Evolutionary conservation across 2,113 vertebrate genomes (phyloP).

Genomic region (Rynchops niger): DNA sequence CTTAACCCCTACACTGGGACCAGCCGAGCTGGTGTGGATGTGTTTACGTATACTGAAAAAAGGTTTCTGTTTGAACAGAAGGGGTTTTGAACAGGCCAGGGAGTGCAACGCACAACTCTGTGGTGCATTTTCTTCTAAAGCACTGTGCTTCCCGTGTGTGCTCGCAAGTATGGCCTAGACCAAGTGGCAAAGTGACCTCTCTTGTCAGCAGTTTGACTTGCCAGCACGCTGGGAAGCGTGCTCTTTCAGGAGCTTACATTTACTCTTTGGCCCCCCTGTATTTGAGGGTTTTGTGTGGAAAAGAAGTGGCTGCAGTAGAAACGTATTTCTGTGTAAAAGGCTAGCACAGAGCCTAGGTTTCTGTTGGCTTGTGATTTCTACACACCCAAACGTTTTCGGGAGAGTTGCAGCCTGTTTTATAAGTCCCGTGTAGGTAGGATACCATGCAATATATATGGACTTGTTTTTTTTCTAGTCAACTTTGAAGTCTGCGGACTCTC

Average conservation of each 20-base stretch:
- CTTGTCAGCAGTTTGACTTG: background rate
- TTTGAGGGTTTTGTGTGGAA: background rate
- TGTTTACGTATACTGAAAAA: background rate
- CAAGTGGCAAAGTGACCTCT: background rate
- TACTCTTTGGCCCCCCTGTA: background rate
- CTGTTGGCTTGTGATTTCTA: background rate
- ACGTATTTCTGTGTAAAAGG: background rate
- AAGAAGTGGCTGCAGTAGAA: background rate
- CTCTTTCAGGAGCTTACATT: background rate
- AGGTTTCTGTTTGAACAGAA: background rate
- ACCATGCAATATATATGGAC: rapidly evolving
- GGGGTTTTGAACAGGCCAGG: too few species aligned
- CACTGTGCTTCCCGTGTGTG: rapidly evolving
- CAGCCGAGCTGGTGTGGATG: background rate
- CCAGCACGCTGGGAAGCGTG: background rate
- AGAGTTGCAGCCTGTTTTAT: background rate
- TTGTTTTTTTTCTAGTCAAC: background rate
- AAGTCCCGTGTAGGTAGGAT: background rate
- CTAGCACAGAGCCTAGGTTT: background rate
- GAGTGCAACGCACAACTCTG: background rate
- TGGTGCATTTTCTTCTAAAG: background rate
- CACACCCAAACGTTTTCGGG: background rate
- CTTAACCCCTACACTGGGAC: background rate
- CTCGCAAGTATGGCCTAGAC: background rate
- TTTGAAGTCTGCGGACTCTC: background rate